Conservation (phyloP, 2,888 invertebrate genomes). For the Xestia c-nigrum region DNA sequence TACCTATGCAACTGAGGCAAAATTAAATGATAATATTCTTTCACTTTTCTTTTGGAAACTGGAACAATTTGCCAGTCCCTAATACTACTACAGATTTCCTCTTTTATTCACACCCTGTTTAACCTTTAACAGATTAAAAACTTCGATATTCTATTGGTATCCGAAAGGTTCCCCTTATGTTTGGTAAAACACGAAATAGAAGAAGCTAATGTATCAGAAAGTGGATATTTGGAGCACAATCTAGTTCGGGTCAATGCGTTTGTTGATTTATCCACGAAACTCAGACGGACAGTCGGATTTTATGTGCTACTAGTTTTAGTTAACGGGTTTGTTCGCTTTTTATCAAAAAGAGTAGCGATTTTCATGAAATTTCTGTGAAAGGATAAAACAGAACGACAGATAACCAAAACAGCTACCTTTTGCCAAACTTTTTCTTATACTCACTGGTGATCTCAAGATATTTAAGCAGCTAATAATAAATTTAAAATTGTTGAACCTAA, state of each 20-base stretch:
- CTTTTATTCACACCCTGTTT: background rate
- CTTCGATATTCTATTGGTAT: constrained; percentile 24
- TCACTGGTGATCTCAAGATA: background rate
- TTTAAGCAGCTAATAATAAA: background rate
- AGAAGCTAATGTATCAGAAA: constrained; percentile 57
- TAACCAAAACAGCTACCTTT: too few species aligned
- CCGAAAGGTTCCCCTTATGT: constrained; percentile 11
- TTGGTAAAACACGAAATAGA: constrained; percentile 44
- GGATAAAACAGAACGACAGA: too few species aligned
- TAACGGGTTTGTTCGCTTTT: background rate
- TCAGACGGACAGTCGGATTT: constrained; percentile 58
- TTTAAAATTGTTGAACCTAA: background rate
- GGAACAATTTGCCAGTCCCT: too few species aligned
- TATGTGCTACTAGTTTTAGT: constrained; percentile 26
- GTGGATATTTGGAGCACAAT: constrained; percentile 60
- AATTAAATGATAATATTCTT: too few species aligned
- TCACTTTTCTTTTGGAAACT: too few species aligned
- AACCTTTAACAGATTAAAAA: constrained; percentile 25
- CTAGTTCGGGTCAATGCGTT: constrained; percentile 51
- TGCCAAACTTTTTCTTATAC: too few species aligned
- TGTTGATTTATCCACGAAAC: constrained; percentile 59
- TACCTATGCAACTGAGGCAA: too few species aligned
- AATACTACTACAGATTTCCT: background rate
- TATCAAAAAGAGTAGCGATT: background rate
- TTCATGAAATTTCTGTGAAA: background rate